A percentile compares a stretch with the other conserved stretches of the same genome.
phyloP scores from a whole-genome alignment of 2,797 vertebrate species.

The Bucorvus abyssinicus region DNA sequence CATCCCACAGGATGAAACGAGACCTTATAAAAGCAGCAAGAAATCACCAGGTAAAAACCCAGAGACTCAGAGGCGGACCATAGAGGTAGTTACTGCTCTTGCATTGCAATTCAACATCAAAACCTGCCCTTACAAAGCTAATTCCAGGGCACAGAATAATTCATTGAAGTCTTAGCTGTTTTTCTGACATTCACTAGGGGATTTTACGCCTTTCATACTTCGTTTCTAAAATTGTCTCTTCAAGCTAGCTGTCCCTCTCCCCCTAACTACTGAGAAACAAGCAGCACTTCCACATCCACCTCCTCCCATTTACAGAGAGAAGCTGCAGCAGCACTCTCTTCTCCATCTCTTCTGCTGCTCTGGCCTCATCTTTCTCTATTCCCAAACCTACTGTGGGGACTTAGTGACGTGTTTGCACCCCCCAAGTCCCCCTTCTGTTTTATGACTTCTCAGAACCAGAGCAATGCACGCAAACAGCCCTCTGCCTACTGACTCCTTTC shows the following conservation, averaged over 20 bases:
- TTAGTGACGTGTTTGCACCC: rapidly evolving
- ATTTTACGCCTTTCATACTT: neutral
- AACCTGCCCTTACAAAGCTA: neutral
- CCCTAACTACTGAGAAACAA: neutral
- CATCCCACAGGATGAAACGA: neutral
- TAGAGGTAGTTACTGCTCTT: neutral
- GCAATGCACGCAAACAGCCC: neutral
- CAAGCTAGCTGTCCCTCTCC: neutral
- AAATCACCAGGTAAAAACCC: neutral
- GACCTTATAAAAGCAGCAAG: neutral
- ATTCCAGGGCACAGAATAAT: neutral
- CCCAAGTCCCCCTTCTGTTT: neutral
- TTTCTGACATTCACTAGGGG: neutral
- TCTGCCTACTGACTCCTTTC: neutral
- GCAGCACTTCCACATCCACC: neutral
- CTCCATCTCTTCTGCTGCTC: neutral
- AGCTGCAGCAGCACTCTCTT: neutral
- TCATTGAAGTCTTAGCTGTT: neutral
- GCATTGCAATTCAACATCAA: neutral
- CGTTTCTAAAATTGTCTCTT: neutral
- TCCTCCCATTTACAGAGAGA: neutral
- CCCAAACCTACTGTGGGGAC: rapidly evolving
- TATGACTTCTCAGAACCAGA: neutral
- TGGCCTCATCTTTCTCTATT: neutral
- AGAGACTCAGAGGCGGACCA: neutral